These are phyloP conservation scores for Dascyllus trimaculatus DNA, from an alignment of 2,113 vertebrate species.

Conservation along the genomic window DNA sequence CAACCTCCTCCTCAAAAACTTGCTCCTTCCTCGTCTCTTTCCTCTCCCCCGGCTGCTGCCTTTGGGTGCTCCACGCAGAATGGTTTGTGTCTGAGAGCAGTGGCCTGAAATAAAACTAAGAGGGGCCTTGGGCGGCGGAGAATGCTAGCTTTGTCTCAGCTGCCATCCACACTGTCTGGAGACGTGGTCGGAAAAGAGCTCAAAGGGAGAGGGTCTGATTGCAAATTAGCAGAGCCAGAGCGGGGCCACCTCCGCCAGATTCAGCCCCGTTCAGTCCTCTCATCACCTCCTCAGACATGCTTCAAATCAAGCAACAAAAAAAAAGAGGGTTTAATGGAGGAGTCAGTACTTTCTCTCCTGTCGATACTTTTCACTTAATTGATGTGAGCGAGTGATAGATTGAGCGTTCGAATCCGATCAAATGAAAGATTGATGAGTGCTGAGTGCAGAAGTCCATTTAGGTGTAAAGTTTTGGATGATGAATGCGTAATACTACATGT, in stretches of 20 bases:
- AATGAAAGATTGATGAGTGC: conserved; percentile 60
- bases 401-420: conserved; percentile 1
- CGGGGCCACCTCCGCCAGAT: conserved; percentile 41
- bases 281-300: background rate
- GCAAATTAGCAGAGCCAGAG: conserved; percentile 79
- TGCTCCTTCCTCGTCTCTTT: conserved; percentile 66
- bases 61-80: conserved; percentile 73
- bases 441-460: conserved; percentile 42
- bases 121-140: conserved; percentile 74
- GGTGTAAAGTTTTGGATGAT: conserved; percentile 32
- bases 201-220: conserved; percentile 82
- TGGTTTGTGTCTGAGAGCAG: conserved; percentile 78
- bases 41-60: conserved; percentile 66
- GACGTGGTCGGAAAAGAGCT: conserved; percentile 70
- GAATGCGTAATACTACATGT: conserved; percentile 26
- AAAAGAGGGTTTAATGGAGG: background rate
- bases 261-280: background rate
- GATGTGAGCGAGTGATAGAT: conserved; percentile 12
- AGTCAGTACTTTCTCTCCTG: background rate
- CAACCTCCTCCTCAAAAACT: conserved; percentile 37
- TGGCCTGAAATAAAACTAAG: conserved; percentile 83
- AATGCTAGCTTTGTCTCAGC: conserved; percentile 84
- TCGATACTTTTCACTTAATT: conserved; percentile 29
- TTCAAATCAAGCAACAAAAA: conserved; percentile 23
- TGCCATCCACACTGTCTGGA: conserved; percentile 83